Base-by-base conservation (phyloP, 2,888 invertebrate genomes). In the Marasmarcha lunaedactyla region DNA sequence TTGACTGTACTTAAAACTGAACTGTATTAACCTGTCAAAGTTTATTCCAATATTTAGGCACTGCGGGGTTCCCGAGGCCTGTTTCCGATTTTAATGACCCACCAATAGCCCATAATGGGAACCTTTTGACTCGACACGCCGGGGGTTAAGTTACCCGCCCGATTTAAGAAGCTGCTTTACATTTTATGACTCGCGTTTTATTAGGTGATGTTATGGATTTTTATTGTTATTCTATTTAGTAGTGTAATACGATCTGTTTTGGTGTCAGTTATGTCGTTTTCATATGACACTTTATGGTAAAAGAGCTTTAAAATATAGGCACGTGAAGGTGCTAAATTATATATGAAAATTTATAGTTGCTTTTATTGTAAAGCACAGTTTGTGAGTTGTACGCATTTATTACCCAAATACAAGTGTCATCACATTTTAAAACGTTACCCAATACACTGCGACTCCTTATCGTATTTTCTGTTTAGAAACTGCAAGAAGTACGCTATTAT, bases 101-200 rank as follows among this genome's bases (percentile, higher is more conserved):
- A 50, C 55, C 70, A 69, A 70, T 68, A 57, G 63, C 50, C 57
- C 55, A 59, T 68, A 68, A 68, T 59, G 58, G 54, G 61, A 60
- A 63, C 59, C 63, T 68, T 51, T 60, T 59, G 59, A 63, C 63
- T 54, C 52, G 37, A 47, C 50, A 55, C 58, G 56, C 54, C 53
- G 54, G 54, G 54, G 63, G 62, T 61, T 61, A 68, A 64, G 49
- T 59, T 63, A 60, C 61, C 56, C 59, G 49, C 59, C 51, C 51
- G 45, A 46, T 47, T 42, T 48, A 38, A 47, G 46, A 44, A 37
- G 46, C 48, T 45, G 48, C 46, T 46, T 39, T 37, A 7, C 6
- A 7, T 30, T 30, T 30, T 30, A 30, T 30, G 4, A 10, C 6
- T 5, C 25, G 25, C 25, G 9, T n/a, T 20, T 3, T 30, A 30